Base-by-base conservation (phyloP, 2,888 invertebrate species). In the Seladonia tumulorum region DNA sequence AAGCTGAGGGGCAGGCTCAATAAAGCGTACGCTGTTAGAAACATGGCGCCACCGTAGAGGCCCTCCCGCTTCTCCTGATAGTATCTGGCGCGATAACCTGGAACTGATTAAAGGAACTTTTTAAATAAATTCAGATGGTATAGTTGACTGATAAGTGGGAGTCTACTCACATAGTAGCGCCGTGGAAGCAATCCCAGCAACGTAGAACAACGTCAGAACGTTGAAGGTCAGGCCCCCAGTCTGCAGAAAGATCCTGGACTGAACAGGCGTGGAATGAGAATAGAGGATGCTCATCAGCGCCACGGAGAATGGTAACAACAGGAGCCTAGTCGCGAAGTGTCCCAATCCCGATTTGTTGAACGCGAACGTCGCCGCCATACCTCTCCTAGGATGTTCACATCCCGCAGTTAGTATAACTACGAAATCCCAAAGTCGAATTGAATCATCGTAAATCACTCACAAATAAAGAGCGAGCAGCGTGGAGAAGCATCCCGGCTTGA, bases 11-110 rank as follows among this genome's bases (percentile, higher is more conserved):
- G 98, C 82, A 99, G 95, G 0, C 98, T 97, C 22, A 98, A 96
- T 4, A 98, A 95, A 87, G 98, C 97, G 95, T 98, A 98, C 0
- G 98, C 97, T 0, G 98, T 95, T 0, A 99, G 95, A 91, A 99
- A 96, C 88, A 98, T 96, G 0, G 98, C 97, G 0, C 99, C 99
- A 5, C 98, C 97, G 94, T 99, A 99, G 0, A 98, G 95, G 0
- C 98, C 98, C 94, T 98, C 98, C 78, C 98, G 97, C 0, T 97
- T 97, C 93, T 99, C 99, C 93, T 99, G 98, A 90, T 98, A 98
- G 95, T 98, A 99, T 66, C 98, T 96, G n/a, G 98, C 98, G n/a
- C 99, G 96, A 95, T 98, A 98, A 53, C 97, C 97, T 5, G 98
- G 97, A 95, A 97, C 98, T 98, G 60, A 10, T 53, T 8, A 2